Evolutionary conservation across 2,797 vertebrate genomes (phyloP), one percentile per base, ranked within the genome.

Genomic region (Sebastes kiyomatsui): DNA sequence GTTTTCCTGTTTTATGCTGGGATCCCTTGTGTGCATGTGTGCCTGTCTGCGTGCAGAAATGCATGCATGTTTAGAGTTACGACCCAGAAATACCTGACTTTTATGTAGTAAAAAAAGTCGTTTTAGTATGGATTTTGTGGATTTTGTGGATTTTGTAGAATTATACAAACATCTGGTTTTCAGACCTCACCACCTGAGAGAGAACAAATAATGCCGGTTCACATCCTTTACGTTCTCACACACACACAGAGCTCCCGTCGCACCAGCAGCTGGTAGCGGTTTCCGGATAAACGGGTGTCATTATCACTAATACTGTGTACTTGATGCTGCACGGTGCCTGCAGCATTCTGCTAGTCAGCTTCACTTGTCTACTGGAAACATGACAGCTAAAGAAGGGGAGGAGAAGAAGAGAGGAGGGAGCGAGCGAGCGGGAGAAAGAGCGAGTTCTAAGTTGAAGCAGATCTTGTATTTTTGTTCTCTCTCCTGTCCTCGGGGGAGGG

Each of bases 251-350:
- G 32, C 13, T 28, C 11, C 25, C 4, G 2, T 84, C 75, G 52
- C 59, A 77, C 66, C 56, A 65, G 65, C 62, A 76, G 64, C 62
- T 69, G 67, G 72, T 67, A 33, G 71, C 69, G 2, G 72, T 75
- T 88, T 81, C 80, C 77, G 42, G 7, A 75, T 90, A 70, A 89
- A 80, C 72, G 5, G 60, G 66, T 83, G 72, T 85, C 85, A 90
- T 91, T 93, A 86, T 85, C 68, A 71, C 82, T 86, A 87, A 89
- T 83, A 59, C 80, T 67, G 35, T 77, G 73, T 82, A 60, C 88
- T 80, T 90, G 84, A 91, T 64, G 81, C 72, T 59, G 67, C 61
- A 58, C n/a, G 2, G 42, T 72, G 85, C 78, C 81, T 79, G 67
- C 67, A 85, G 87, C 81, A 71, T 56, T 91, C 72, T 72, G 56